Conservation (phyloP, 2,113 vertebrate species). For the Phalacrocorax pelagicus region DNA sequence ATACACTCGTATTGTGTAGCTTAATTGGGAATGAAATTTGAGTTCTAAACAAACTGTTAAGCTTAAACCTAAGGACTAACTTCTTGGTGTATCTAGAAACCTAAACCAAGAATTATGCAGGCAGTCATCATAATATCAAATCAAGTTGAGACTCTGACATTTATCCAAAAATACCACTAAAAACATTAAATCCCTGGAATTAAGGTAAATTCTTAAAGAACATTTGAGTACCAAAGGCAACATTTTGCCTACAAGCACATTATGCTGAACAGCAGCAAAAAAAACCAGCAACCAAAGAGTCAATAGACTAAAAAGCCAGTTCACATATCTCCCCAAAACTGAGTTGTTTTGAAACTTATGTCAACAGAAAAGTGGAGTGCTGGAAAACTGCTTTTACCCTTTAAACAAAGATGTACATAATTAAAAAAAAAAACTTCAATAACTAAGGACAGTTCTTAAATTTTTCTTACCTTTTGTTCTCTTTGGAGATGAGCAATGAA, state of each 20-base stretch:
- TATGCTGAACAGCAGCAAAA: neutral
- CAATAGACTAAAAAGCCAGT: neutral
- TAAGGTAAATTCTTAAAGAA: neutral
- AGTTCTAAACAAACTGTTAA: neutral
- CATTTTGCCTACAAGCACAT: fast-evolving
- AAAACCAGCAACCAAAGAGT: neutral
- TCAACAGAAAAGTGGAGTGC: neutral
- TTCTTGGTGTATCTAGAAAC: neutral
- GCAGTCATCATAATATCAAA: neutral
- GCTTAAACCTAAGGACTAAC: neutral
- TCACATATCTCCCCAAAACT: fast-evolving
- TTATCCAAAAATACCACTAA: neutral
- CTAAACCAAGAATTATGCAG: neutral
- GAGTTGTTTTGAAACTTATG: neutral
- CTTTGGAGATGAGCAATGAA: conserved; percentile 84
- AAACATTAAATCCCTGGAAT: neutral
- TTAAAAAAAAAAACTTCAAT: neutral
- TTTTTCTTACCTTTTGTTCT: conserved; percentile 67
- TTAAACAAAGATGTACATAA: neutral
- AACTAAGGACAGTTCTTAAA: neutral
- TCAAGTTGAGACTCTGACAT: neutral
- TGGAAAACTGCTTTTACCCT: neutral
- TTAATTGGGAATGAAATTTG: neutral
- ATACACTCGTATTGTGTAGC: neutral
- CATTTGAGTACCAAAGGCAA: neutral